phyloP scores from a whole-genome alignment of 2,888 invertebrate genomes.

The Troilus luridus region DNA sequence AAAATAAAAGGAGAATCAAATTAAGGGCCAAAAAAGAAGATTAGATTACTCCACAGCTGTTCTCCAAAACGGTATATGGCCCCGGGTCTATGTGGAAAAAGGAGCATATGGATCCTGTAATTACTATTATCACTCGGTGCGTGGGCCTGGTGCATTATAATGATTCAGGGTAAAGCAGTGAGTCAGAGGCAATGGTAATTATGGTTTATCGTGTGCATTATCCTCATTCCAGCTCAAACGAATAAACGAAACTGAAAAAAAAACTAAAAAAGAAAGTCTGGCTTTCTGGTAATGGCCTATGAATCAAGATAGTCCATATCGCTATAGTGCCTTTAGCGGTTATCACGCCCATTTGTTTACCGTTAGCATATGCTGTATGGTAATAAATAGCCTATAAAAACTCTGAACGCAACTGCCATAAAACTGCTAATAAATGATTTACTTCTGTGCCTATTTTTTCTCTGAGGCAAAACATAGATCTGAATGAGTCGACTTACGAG shows the following conservation, averaged over 20 bases:
- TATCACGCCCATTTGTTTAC: not conserved
- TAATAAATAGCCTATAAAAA: not conserved
- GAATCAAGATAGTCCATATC: slow-evolving; percentile 1
- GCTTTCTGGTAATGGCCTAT: not conserved
- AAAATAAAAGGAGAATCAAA: not conserved
- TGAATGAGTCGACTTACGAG: no score
- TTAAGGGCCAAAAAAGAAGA: not conserved
- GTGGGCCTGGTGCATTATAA: slow-evolving; percentile 19
- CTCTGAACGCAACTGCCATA: not conserved
- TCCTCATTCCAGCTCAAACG: not conserved
- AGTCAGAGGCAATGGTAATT: slow-evolving; percentile 37
- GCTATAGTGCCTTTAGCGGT: not conserved
- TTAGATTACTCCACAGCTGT: not conserved
- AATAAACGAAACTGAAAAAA: not conserved
- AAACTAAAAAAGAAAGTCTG: not conserved
- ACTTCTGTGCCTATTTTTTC: not conserved
- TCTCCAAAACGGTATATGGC: not conserved
- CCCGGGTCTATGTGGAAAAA: not conserved
- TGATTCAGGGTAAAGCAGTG: not conserved
- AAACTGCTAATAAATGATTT: not conserved
- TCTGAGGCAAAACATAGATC: not conserved
- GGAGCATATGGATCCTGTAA: slow-evolving; percentile 20
- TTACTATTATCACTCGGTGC: slow-evolving; percentile 8
- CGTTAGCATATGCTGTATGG: not conserved
- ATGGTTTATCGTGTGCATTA: slow-evolving; percentile 12